Evolutionary conservation across 2,888 invertebrate genomes (phyloP), one percentile per base, ranked within the genome.

Genomic region (Cetonia aurata): DNA sequence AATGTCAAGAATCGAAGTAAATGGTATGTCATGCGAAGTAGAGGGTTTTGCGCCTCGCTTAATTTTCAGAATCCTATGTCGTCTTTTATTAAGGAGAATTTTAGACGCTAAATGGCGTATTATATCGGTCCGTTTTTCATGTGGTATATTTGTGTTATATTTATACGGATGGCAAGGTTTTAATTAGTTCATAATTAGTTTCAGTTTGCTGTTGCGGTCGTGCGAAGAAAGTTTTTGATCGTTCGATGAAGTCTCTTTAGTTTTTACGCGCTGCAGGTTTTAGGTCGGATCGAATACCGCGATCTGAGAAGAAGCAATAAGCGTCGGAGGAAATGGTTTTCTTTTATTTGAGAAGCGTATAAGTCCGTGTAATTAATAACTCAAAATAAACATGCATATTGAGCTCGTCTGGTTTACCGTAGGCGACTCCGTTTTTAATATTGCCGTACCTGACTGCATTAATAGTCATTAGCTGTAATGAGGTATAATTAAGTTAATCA

Each of bases 171-270:
- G 75, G 71, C 72, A 73, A 67, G 62, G 71, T 74, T 73, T 78
- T 80, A 79, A 80, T 80, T 79, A 80, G 77, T 75, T 72, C 68
- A 76, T 79, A 80, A 80, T 80, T 80, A 80, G 79, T 75, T 75
- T 60, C 46, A 48, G 13, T 60, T 60, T 60, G 60, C 46, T 46
- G 25, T 46, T 41, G 60, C 60, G 60, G 60, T 60, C 46, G 31
- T 25, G 46, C 33, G 46, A 25, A 48, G 46, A 13, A 60, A 60
- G 46, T 60, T 60, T 59, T 60, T 60, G 60, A 60, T 46, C 60
- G 13, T 60, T 37, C 33, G 55, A 56, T 56, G 55, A 56, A 33
- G 8, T 56, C 33, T 56, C 15, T 6, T 33, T 33, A 10, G 25
- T 46, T 13, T 17, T 59, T 17, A 19, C 17, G 42, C 17, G 15